Conservation (phyloP, 2,113 vertebrate genomes). For the Eurypyga helias region DNA sequence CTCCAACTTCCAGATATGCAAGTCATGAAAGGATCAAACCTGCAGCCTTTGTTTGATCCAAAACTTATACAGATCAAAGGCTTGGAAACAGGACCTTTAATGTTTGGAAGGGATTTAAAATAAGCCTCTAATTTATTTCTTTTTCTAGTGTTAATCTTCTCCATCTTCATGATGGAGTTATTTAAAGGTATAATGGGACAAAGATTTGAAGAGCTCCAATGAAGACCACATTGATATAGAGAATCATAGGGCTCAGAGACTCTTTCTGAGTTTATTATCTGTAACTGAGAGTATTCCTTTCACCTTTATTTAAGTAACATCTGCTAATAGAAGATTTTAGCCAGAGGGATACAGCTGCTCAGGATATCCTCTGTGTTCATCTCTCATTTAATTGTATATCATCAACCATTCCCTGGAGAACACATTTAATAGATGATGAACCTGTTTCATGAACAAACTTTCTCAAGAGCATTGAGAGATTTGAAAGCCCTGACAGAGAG, state of each 20-base stretch:
- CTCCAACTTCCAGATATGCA: neutral
- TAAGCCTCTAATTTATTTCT: neutral
- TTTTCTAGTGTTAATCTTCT: neutral
- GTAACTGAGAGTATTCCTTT: slow-evolving; percentile 6
- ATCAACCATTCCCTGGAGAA: slow-evolving; percentile 40
- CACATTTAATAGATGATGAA: slow-evolving; percentile 21
- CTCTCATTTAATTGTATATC: slow-evolving; percentile 57
- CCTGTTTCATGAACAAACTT: slow-evolving; percentile 4
- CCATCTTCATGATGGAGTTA: neutral
- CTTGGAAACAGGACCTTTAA: slow-evolving; percentile 15
- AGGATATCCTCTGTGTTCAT: neutral
- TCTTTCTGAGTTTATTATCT: neutral
- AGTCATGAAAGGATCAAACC: neutral
- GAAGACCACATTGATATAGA: neutral
- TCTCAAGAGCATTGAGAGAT: slow-evolving; percentile 8
- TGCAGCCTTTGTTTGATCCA: neutral
- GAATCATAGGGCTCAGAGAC: neutral
- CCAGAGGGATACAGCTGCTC: slow-evolving; percentile 6
- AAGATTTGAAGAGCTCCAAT: neutral
- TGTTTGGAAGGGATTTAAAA: neutral
- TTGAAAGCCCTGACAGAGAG: slow-evolving; percentile 28
- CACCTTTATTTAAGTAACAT: slow-evolving; percentile 31
- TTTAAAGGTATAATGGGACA: neutral
- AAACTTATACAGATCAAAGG: slow-evolving; percentile 3
- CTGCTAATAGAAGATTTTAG: slow-evolving; percentile 15